Evolutionary conservation across 2,888 invertebrate genomes (phyloP).

Genomic region (Pseudanteris insignis): DNA sequence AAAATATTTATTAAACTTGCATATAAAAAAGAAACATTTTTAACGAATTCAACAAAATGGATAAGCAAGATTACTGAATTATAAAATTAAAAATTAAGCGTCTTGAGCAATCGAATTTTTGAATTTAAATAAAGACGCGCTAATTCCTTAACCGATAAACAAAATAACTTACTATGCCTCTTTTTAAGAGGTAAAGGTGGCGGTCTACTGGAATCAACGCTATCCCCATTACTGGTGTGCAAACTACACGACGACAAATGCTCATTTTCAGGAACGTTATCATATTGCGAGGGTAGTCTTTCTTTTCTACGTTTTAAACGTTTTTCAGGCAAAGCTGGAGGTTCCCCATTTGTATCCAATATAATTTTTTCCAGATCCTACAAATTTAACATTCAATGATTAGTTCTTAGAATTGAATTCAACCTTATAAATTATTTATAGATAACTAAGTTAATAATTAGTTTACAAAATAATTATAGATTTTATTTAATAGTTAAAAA

Average conservation of each 20-base stretch:
- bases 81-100: background rate
- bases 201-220: constrained; percentile 73
- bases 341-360: constrained; percentile 57
- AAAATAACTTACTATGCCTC: constrained; percentile 83
- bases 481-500: too few relatives aligned
- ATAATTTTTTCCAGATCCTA: constrained; percentile 60
- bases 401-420: too few relatives aligned
- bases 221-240: constrained; percentile 62
- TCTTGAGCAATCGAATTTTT: constrained; percentile 4
- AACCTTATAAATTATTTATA: too few relatives aligned
- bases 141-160: too few relatives aligned
- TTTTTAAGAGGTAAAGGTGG: constrained; percentile 94
- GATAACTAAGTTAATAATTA: too few relatives aligned
- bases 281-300: constrained; percentile 75
- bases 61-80: too few relatives aligned
- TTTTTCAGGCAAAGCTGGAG: constrained; percentile 75
- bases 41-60: too few relatives aligned
- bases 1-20: too few relatives aligned
- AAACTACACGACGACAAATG: constrained; percentile 65
- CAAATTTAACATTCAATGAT: too few relatives aligned
- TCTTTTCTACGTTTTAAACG: constrained; percentile 69
- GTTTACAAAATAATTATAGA: too few relatives aligned
- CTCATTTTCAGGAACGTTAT: constrained; percentile 73
- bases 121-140: too few relatives aligned
- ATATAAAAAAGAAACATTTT: too few relatives aligned